Conservation (phyloP, 2,113 vertebrate genomes). For the Australoheros scitulus region DNA sequence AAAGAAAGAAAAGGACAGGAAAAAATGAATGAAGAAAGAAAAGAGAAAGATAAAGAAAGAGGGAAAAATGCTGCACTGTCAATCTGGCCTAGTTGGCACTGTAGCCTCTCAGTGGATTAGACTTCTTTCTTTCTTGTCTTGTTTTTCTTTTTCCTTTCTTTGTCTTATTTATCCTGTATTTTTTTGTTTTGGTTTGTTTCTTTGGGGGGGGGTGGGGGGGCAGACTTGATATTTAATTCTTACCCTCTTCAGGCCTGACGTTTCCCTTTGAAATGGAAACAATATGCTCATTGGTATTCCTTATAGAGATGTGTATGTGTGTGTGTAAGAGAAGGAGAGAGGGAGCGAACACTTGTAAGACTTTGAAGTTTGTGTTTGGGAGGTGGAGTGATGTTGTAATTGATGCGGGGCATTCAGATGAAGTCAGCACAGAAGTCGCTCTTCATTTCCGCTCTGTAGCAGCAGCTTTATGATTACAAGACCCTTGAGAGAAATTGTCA, state of each 20-base stretch:
- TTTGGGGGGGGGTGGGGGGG: background rate
- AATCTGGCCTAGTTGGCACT: constrained; percentile 51
- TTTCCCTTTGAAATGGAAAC: constrained; percentile 71
- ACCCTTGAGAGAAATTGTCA: constrained; percentile 33
- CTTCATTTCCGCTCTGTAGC: constrained; percentile 33
- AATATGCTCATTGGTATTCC: constrained; percentile 67
- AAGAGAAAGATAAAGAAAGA: background rate
- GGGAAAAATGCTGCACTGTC: background rate
- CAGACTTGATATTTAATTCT: constrained; percentile 52
- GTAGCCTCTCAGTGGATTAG: constrained; percentile 29
- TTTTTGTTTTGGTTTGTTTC: constrained; percentile 28
- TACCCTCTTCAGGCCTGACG: constrained; percentile 26
- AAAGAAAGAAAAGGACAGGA: background rate
- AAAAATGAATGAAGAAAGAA: background rate
- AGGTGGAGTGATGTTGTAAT: constrained; percentile 55
- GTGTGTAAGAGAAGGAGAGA: constrained; percentile 13
- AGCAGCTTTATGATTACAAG: constrained; percentile 18
- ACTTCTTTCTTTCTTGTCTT: constrained; percentile 24
- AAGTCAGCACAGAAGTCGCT: constrained; percentile 38
- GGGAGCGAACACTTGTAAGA: constrained; percentile 38
- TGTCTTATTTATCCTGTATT: constrained; percentile 20
- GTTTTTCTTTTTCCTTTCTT: constrained; percentile 9
- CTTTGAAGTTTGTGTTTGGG: constrained; percentile 63
- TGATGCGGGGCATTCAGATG: constrained; percentile 44
- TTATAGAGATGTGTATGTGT: constrained; percentile 42